These are phyloP conservation scores for Alouatta palliata DNA, from an alignment of 2,113 vertebrate species.

Conservation along the genomic window DNA sequence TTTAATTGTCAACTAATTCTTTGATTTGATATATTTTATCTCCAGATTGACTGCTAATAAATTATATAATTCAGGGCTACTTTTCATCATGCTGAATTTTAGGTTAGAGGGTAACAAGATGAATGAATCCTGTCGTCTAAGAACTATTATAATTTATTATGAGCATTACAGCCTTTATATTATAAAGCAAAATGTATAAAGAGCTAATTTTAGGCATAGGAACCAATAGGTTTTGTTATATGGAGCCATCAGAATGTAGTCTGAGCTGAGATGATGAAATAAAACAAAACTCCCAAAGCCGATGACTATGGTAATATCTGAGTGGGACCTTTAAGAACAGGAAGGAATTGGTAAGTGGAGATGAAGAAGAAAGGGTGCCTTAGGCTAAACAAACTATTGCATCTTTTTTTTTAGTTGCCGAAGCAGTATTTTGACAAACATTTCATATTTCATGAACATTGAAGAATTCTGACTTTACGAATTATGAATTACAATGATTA, in stretches of 20 bases:
- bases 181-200: conserved; percentile 9
- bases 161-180: background rate
- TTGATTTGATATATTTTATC: conserved; percentile 14
- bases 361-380: background rate
- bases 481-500: background rate
- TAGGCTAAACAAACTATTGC: background rate
- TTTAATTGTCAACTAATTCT: conserved; percentile 33
- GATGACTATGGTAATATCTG: background rate
- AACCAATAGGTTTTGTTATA: background rate
- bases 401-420: background rate
- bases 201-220: background rate
- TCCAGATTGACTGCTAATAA: conserved; percentile 44
- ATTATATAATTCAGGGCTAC: conserved; percentile 1
- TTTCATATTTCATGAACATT: conserved; percentile 29
- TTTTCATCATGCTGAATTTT: conserved; percentile 37
- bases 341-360: background rate
- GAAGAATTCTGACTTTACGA: conserved; percentile 39
- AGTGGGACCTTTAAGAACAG: background rate
- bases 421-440: conserved; percentile 36
- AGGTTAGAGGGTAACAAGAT: background rate
- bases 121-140: conserved; percentile 6
- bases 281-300: background rate
- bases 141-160: background rate
- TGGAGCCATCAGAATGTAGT: background rate
- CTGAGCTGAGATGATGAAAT: conserved; percentile 37